phyloP scores from a whole-genome alignment of 2,797 vertebrate species.

The Anisognathus igniventris region DNA sequence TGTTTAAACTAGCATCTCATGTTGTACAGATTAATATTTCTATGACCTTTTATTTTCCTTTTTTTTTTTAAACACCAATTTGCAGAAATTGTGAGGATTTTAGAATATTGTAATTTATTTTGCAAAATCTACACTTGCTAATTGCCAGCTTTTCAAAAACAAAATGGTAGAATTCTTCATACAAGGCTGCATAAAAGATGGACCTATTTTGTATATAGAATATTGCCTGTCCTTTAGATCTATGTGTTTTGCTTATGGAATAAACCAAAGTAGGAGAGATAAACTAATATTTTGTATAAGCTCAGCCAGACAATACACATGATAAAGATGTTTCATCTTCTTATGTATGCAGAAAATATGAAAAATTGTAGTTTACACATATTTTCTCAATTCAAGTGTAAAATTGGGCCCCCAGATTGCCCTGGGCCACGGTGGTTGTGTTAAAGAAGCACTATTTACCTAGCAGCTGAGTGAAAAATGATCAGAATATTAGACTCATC shows the following conservation, averaged over 20 bases:
- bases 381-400: slow-evolving; percentile 91
- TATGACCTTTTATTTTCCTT: not conserved
- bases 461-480: slow-evolving; percentile 91
- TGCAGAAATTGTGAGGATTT: not conserved
- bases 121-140: not conserved
- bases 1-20: not conserved
- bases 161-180: slow-evolving; percentile 80
- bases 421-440: slow-evolving; percentile 88
- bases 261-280: slow-evolving; percentile 93
- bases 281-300: slow-evolving; percentile 99
- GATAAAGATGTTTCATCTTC: slow-evolving; percentile 99
- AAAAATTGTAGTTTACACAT: slow-evolving; percentile 97
- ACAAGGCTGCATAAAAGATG: slow-evolving; percentile 89
- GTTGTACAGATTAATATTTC: not conserved
- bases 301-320: slow-evolving; percentile 98
- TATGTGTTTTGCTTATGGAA: slow-evolving; percentile 95
- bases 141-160: slow-evolving; percentile 28
- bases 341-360: slow-evolving; percentile 99
- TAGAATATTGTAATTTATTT: not conserved
- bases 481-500: slow-evolving; percentile 98
- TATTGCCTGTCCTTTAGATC: slow-evolving; percentile 95
- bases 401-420: slow-evolving; percentile 89
- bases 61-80: not conserved
- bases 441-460: slow-evolving; percentile 80
- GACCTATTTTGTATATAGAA: slow-evolving; percentile 90